These are phyloP conservation scores for Fopius arisanus DNA, from an alignment of 1,140 invertebrate species.

Conservation along the genomic window DNA sequence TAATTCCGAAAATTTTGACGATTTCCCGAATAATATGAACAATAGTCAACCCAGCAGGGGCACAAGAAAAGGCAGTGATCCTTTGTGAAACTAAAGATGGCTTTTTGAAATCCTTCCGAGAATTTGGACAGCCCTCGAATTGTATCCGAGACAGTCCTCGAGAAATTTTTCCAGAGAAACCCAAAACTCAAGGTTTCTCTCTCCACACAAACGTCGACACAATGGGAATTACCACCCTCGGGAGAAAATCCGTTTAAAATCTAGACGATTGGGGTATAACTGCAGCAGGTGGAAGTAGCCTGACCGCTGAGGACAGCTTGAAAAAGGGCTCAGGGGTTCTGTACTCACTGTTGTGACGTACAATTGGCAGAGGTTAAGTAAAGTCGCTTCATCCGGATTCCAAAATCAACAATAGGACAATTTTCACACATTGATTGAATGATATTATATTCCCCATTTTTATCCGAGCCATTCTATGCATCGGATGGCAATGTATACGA, in stretches of 20 bases:
- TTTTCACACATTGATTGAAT: not conserved
- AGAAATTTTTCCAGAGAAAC: not conserved
- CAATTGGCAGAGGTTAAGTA: slow-evolving; percentile 6
- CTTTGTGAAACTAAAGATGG: slow-evolving; percentile 1
- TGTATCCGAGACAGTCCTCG: not conserved
- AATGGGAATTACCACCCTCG: not conserved
- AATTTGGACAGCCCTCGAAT: not conserved
- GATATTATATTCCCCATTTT: not conserved
- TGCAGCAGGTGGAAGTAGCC: not conserved
- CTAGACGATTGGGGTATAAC: not conserved
- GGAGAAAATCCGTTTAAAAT: not conserved
- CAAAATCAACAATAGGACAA: not conserved
- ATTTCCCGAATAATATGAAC: not conserved
- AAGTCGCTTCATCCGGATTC: slow-evolving; percentile 11
- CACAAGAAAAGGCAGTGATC: not conserved
- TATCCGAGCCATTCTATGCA: too few relatives aligned
- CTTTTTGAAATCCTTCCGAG: slow-evolving; percentile 6
- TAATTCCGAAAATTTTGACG: not conserved
- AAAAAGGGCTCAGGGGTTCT: not conserved
- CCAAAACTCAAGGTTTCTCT: not conserved
- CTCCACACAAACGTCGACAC: not conserved
- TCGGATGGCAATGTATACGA: too few relatives aligned
- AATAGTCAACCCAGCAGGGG: not conserved
- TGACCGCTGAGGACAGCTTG: not conserved
- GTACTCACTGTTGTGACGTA: not conserved